phyloP scores from a whole-genome alignment of 2,888 invertebrate genomes.

The Polia nebulosa region DNA sequence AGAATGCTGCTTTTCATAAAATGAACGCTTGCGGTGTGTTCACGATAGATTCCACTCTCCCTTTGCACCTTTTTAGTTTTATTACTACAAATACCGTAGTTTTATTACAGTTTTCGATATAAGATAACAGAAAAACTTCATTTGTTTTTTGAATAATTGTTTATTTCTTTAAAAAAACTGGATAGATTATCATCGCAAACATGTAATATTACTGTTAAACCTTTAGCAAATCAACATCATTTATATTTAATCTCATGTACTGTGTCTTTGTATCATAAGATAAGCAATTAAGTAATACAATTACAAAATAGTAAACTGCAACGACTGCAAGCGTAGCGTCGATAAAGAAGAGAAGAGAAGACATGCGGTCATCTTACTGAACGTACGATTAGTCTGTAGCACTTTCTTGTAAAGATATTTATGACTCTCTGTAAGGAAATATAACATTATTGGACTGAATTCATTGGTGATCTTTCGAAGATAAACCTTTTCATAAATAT shows the following conservation, averaged over 20 bases:
- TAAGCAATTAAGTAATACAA: too few relatives aligned
- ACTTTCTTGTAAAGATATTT: conserved; percentile 23
- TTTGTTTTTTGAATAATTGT: too few relatives aligned
- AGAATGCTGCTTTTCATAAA: conserved; percentile 12
- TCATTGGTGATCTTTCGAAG: neutral
- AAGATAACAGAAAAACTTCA: neutral
- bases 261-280: too few relatives aligned
- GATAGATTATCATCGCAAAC: too few relatives aligned
- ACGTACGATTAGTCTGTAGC: neutral
- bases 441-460: neutral
- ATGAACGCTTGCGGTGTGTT: conserved; percentile 28
- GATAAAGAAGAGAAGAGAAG: conserved; percentile 24
- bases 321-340: conserved; percentile 17
- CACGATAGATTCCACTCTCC: conserved; percentile 9
- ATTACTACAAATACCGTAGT: conserved; percentile 18
- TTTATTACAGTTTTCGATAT: conserved; percentile 20
- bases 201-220: too few relatives aligned
- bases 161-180: too few relatives aligned
- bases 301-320: too few relatives aligned
- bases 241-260: too few relatives aligned
- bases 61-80: conserved; percentile 2
- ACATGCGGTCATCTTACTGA: conserved; percentile 19
- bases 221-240: too few relatives aligned
- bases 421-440: conserved; percentile 16
- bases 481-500: too few relatives aligned